A percentile compares a stretch with the other conserved stretches of the same genome.
phyloP scores from a whole-genome alignment of 2,888 invertebrate species.

The Calliopum simillimum region DNA sequence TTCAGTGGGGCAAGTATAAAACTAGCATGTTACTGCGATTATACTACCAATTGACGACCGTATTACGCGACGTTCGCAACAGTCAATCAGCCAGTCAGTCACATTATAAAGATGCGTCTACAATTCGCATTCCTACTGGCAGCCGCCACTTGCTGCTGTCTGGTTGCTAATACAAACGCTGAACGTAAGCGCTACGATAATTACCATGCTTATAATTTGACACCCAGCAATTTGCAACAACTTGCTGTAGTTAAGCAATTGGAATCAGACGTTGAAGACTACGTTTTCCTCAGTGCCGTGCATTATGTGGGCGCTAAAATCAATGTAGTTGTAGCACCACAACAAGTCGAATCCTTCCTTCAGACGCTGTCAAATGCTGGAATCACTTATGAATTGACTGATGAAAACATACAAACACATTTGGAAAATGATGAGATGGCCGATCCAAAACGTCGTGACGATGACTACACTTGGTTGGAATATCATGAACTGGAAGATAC shows the following conservation, averaged over 20 bases:
- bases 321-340: constrained; percentile 66
- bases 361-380: constrained; percentile 36
- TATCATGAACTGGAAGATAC: constrained; percentile 67
- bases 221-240: constrained; percentile 68
- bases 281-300: constrained; percentile 68
- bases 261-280: constrained; percentile 56
- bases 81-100: neutral
- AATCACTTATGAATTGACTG: constrained; percentile 67
- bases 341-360: constrained; percentile 49
- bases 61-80: neutral
- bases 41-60: constrained; percentile 9
- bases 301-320: constrained; percentile 58
- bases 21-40: neutral
- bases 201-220: constrained; percentile 72
- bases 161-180: constrained; percentile 30
- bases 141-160: constrained; percentile 33
- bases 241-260: constrained; percentile 68
- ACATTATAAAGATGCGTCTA: neutral
- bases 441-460: constrained; percentile 47
- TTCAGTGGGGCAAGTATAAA: constrained; percentile 9
- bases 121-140: constrained; percentile 27
- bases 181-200: constrained; percentile 67
- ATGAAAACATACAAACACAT: constrained; percentile 65
- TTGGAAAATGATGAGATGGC: constrained; percentile 47
- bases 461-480: constrained; percentile 55